A percentile compares a stretch with the other conserved stretches of the same genome.
phyloP scores from a whole-genome alignment of 2,113 vertebrate genomes.

The Tupaia chinensis region DNA sequence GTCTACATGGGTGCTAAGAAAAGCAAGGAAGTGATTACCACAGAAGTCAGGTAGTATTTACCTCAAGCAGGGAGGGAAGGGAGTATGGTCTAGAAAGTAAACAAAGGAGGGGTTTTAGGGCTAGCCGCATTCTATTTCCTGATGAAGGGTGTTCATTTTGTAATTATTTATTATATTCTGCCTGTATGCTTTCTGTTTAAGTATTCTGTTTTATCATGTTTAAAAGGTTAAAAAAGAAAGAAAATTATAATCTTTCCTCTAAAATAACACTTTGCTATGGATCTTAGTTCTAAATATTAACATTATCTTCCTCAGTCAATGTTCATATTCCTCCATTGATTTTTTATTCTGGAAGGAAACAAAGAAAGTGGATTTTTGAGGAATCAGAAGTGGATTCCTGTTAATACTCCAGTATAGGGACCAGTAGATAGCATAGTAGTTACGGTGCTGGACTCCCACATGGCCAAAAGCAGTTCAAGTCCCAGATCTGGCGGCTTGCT shows the following conservation, averaged over 20 bases:
- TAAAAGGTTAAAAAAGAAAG: constrained; percentile 31
- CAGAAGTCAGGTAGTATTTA: not conserved
- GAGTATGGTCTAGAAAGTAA: not conserved
- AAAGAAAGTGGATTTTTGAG: not conserved
- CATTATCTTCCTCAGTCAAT: not conserved
- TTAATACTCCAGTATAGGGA: not conserved
- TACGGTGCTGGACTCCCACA: no score
- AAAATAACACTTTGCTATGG: not conserved
- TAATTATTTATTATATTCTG: constrained; percentile 45
- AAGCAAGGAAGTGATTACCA: constrained; percentile 53
- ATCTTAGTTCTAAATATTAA: not conserved
- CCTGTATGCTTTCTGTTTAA: constrained; percentile 49
- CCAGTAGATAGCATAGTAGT: no score
- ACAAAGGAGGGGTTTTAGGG: constrained; percentile 52
- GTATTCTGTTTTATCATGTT: constrained; percentile 59
- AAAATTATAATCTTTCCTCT: constrained; percentile 22
- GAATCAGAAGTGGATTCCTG: not conserved
- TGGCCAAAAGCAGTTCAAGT: no score
- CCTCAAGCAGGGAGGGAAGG: not conserved
- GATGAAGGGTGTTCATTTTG: constrained; percentile 33
- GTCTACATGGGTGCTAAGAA: not conserved
- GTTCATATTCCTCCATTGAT: not conserved
- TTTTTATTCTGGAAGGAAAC: not conserved
- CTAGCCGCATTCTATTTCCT: not conserved
- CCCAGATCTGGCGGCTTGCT: no score